These are phyloP conservation scores for Poeciliopsis presidionis DNA, from an alignment of 2,797 vertebrate genomes.

Conservation along the genomic window DNA sequence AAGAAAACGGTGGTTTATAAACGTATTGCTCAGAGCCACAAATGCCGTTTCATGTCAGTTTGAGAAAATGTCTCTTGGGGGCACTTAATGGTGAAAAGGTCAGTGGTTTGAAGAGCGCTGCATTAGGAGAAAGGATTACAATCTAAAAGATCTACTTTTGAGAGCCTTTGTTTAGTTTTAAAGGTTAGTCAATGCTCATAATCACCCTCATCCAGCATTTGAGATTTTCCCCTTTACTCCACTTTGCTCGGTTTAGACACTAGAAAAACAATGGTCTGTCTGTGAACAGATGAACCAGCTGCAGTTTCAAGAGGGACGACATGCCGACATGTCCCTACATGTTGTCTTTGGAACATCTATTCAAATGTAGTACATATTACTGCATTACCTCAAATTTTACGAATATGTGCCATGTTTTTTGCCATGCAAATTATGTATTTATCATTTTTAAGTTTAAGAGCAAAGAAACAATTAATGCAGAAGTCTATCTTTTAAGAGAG, in stretches of 20 bases:
- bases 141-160: neutral
- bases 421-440: neutral
- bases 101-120: neutral
- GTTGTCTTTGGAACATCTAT: neutral
- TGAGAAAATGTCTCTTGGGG: neutral
- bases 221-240: neutral
- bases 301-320: too few relatives aligned
- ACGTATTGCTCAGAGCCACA: neutral
- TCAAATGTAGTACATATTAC: neutral
- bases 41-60: neutral
- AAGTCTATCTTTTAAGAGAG: neutral
- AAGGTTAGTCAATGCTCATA: neutral
- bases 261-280: neutral
- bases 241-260: neutral
- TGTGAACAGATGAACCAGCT: too few relatives aligned
- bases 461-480: too few relatives aligned
- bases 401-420: constrained; percentile 1
- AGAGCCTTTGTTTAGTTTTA: neutral
- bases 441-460: neutral
- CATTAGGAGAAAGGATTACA: neutral
- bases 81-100: constrained; percentile 1
- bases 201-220: neutral
- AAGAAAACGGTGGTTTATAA: neutral
- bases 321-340: too few relatives aligned
- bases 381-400: neutral